phyloP scores from a whole-genome alignment of 2,888 invertebrate species.

The Omphaloscelis lunosa region DNA sequence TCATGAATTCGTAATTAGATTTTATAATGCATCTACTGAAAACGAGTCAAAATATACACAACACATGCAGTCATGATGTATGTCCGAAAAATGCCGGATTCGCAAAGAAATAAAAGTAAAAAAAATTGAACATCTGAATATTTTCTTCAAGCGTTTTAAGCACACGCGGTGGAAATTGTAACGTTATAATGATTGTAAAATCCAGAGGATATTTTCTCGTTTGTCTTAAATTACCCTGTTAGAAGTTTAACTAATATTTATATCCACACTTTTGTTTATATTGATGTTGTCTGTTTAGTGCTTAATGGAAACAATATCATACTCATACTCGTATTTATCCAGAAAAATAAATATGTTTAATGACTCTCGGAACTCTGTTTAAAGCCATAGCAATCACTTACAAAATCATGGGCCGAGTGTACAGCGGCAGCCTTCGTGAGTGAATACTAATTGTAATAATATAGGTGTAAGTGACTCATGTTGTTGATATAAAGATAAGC shows the following conservation, averaged over 20 bases:
- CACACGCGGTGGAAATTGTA: background rate
- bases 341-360: conserved; percentile 1
- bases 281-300: conserved; percentile 5
- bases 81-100: conserved; percentile 5
- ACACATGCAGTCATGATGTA: background rate
- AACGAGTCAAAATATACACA: conserved; percentile 1
- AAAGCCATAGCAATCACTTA: conserved; percentile 20
- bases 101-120: background rate
- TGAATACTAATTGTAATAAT: conserved; percentile 40
- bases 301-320: background rate
- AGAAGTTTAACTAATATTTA: background rate
- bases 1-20: conserved; percentile 13
- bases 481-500: conserved; percentile 54
- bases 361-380: conserved; percentile 10
- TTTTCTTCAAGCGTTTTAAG: background rate
- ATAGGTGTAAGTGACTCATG: conserved; percentile 55
- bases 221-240: background rate
- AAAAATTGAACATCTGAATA: conserved; percentile 27
- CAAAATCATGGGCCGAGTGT: conserved; percentile 38
- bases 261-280: background rate
- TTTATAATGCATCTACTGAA: conserved; percentile 13
- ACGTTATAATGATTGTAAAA: conserved; percentile 8
- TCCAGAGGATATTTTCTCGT: background rate
- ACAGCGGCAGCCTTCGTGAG: conserved; percentile 20
- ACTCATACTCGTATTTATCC: background rate